Percentiles rank a stretch among this genome's conserved stretches.
Evolutionary conservation across 2,888 invertebrate genomes (phyloP).

Genomic region (Apamea crenata): DNA sequence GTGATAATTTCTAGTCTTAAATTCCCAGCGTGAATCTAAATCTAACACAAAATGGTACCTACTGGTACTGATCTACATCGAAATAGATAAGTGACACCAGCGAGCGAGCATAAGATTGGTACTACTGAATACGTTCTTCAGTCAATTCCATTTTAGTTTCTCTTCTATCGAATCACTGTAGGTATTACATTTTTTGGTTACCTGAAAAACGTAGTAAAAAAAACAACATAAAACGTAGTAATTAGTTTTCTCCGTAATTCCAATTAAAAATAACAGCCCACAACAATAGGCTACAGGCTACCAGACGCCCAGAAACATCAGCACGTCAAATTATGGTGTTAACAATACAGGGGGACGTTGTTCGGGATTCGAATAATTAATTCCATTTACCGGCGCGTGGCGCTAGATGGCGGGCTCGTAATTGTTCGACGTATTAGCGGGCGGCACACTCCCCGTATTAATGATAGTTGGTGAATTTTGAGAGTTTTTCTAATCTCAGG

Average conservation of each 20-base stretch:
- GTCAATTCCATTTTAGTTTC: not conserved
- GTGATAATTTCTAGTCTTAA: not conserved
- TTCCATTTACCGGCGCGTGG: constrained; percentile 81
- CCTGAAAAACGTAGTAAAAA: not conserved
- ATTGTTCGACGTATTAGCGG: constrained; percentile 65
- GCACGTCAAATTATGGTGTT: constrained; percentile 76
- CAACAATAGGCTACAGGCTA: constrained; percentile 64
- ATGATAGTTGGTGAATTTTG: constrained; percentile 27
- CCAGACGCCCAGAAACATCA: constrained; percentile 71
- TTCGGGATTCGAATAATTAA: constrained; percentile 78
- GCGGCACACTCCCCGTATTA: constrained; percentile 63
- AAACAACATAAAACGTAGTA: not conserved
- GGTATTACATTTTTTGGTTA: not conserved
- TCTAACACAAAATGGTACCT: not conserved
- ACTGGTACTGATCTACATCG: not conserved
- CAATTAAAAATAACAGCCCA: constrained; percentile 46
- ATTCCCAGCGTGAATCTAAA: not conserved
- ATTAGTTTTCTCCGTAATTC: constrained; percentile 2
- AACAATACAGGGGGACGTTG: constrained; percentile 69
- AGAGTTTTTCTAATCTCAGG: not conserved
- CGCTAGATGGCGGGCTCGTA: constrained; percentile 67
- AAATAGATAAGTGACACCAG: not conserved
- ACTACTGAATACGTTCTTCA: not conserved
- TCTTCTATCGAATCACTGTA: not conserved
- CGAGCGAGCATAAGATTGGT: not conserved